Evolutionary conservation across 2,797 vertebrate species (phyloP), one percentile per base, ranked within the genome.

Genomic region (Poliocrania exsul): DNA sequence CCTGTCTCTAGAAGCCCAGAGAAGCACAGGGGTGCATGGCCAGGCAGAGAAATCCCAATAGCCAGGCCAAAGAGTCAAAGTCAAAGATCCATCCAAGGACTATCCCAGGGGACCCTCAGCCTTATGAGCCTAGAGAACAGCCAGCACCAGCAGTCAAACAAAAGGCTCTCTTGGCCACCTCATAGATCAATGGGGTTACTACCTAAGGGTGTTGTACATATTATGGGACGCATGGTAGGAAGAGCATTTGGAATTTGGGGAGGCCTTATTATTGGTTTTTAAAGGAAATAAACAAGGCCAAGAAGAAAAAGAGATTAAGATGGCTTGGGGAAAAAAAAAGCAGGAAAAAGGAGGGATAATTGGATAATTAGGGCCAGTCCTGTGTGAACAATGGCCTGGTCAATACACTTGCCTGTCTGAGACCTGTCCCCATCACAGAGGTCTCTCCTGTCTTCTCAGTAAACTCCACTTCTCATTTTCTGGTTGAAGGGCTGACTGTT

Each of bases 101-200:
- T 64, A 46, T 24, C 7, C 1, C 19, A 28, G 26, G 11, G 26
- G 11, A 28, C 23, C 25, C 23, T 54, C n/a, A 64, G 10, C 1
- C 0, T 9, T 28, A 5, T 26, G 12, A 33, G 9, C 25, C 31
- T 10, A 3, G 11, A 10, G 8, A 26, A 31, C 38, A 44, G 19
- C 10, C 12, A 69, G 24, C 10, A 53, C 7, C 78, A 73, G 10
- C 16, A 57, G 33, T 29, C 70, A 73, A 35, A 20, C 0, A 1
- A 23, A 62, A 49, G 9, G 9, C 9, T 44, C 18, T 44, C 5
- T 7, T 1, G 28, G 5, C 7, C 23, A 54, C 19, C 29, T 40
- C 20, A 37, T 15, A 37, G n/a, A 44, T 35, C 29, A 58, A 50
- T 7, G 11, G 6, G 5, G 0, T 54, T 54, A 26, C 10, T 58